Evolutionary conservation across 2,888 invertebrate species (phyloP).

Genomic region (Oscheius sp.): DNA sequence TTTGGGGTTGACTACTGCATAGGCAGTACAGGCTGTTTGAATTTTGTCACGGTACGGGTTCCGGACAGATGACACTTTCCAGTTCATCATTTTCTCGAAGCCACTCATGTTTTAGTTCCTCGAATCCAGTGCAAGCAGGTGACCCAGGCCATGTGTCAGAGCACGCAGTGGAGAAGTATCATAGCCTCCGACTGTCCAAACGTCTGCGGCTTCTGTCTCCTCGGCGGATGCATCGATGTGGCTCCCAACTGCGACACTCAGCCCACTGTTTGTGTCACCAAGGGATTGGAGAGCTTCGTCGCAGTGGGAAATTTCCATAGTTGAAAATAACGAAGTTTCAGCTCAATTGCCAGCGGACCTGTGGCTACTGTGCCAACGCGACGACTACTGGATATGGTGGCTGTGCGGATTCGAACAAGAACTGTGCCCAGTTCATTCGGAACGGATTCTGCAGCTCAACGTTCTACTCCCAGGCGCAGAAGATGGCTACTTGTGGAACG

Average conservation of each 20-base stretch:
- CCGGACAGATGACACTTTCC: too few relatives aligned
- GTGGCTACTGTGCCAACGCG: conserved; percentile 1
- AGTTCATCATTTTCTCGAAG: too few relatives aligned
- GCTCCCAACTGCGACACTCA: conserved; percentile 29
- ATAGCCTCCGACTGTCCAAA: conserved; percentile 18
- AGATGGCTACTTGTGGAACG: conserved; percentile 3
- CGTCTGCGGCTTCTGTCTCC: conserved; percentile 21
- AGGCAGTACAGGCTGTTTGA: too few relatives aligned
- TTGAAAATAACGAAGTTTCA: background rate
- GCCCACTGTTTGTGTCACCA: conserved; percentile 24
- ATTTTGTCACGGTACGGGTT: too few relatives aligned
- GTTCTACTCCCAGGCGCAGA: background rate
- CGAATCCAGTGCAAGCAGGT: conserved; percentile 23
- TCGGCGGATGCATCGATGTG: conserved; percentile 28
- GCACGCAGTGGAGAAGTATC: conserved; percentile 7
- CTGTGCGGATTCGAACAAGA: background rate
- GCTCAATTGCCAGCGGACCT: conserved; percentile 19
- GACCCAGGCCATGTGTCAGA: conserved; percentile 25
- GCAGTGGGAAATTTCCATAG: background rate
- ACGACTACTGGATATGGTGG: background rate
- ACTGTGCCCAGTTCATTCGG: conserved; percentile 3
- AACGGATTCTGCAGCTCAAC: conserved; percentile 11
- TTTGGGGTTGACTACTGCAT: too few relatives aligned
- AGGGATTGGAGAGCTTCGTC: conserved; percentile 15
- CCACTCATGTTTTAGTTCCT: background rate